phyloP scores from a whole-genome alignment of 2,888 invertebrate genomes.

The Entomobrya proxima region DNA sequence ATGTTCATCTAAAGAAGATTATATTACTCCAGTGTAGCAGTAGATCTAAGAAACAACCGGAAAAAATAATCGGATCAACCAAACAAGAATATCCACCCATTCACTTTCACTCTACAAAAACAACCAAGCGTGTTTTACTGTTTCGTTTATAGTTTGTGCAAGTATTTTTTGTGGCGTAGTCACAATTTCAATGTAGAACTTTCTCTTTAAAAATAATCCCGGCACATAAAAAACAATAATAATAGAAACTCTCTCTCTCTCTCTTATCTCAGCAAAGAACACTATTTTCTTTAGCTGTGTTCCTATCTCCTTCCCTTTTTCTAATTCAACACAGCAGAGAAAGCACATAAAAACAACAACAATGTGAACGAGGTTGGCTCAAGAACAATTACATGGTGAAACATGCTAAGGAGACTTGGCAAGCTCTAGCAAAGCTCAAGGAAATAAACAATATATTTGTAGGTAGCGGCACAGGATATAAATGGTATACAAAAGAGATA shows the following conservation, averaged over 20 bases:
- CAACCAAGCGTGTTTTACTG: background rate
- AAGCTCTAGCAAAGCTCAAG: background rate
- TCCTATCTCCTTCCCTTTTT: background rate
- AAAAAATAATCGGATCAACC: background rate
- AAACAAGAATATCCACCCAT: background rate
- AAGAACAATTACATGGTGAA: constrained; percentile 34
- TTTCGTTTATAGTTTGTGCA: background rate
- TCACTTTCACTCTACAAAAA: background rate
- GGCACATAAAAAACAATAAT: background rate
- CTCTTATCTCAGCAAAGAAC: constrained; percentile 7
- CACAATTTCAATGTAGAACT: background rate
- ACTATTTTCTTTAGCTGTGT: constrained; percentile 21
- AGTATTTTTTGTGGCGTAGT: background rate
- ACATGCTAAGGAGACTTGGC: constrained; percentile 42
- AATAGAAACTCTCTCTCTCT: too few relatives aligned
- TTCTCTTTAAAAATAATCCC: background rate
- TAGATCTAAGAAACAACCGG: background rate
- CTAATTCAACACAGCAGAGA: background rate
- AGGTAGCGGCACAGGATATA: background rate
- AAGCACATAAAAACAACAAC: background rate
- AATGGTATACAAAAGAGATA: background rate
- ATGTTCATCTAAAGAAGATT: background rate
- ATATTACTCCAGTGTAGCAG: too few relatives aligned
- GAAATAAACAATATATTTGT: constrained; percentile 16
- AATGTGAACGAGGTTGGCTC: constrained; percentile 39